phyloP scores from a whole-genome alignment of 64 coral and sea anemone species.

The Acropora yongei region DNA sequence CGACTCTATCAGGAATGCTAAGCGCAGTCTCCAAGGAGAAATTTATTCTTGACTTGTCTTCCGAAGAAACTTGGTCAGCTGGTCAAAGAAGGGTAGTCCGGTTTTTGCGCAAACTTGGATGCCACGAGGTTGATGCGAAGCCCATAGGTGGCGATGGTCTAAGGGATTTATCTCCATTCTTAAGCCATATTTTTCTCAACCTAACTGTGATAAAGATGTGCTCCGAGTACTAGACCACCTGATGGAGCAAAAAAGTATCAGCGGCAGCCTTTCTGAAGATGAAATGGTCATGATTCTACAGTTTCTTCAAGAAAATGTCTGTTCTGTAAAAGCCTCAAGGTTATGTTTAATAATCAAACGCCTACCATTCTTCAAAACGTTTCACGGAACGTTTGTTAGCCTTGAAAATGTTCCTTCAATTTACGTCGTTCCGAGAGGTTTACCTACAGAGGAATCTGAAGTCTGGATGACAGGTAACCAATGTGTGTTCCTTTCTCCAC shows the following conservation, averaged over 20 bases:
- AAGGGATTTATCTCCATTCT: slow-evolving; percentile 33
- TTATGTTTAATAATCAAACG: slow-evolving; percentile 44
- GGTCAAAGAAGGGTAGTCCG: slow-evolving; percentile 44
- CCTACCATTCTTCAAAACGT: slow-evolving; percentile 87
- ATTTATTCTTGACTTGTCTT: slow-evolving; percentile 69
- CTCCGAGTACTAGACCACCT: slow-evolving; percentile 71
- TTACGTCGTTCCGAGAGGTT: slow-evolving; percentile 61
- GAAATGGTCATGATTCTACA: slow-evolving; percentile 61
- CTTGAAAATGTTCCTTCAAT: slow-evolving; percentile 59
- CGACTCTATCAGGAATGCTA: slow-evolving; percentile 49
- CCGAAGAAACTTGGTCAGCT: slow-evolving; percentile 40
- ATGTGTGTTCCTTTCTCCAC: slow-evolving; percentile 72
- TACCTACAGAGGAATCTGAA: slow-evolving; percentile 67
- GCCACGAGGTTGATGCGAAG: slow-evolving; percentile 62
- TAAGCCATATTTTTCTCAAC: slow-evolving; percentile 63
- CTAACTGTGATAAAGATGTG: slow-evolving; percentile 69
- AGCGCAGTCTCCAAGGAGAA: slow-evolving; percentile 69
- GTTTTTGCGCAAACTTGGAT: slow-evolving; percentile 41
- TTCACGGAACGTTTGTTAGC: slow-evolving; percentile 51
- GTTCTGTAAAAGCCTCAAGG: slow-evolving; percentile 11
- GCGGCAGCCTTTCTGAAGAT: slow-evolving; percentile 37
- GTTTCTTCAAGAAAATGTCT: slow-evolving; percentile 71
- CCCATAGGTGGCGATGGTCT: slow-evolving; percentile 25
- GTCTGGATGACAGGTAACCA: slow-evolving; percentile 70
- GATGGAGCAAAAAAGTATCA: slow-evolving; percentile 30